These are phyloP conservation scores for Jaculus jaculus DNA, from an alignment of 2,113 vertebrate species.

Conservation along the genomic window DNA sequence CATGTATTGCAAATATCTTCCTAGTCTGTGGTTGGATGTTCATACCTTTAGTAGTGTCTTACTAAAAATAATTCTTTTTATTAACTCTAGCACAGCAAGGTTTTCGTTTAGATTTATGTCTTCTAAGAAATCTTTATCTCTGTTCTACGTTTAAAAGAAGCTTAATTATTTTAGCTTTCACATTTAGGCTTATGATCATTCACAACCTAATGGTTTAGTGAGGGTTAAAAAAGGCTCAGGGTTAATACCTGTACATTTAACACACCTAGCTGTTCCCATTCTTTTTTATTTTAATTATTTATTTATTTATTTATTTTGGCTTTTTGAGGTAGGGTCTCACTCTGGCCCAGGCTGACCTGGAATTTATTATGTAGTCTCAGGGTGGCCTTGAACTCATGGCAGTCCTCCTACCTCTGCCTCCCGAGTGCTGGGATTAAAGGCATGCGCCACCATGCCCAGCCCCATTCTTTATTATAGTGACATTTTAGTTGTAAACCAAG, in stretches of 20 bases:
- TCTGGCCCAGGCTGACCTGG: no score
- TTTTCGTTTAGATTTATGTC: background rate
- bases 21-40: background rate
- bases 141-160: background rate
- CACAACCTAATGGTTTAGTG: conserved; percentile 37
- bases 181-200: background rate
- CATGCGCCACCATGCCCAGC: no score
- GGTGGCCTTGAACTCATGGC: no score
- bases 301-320: no score
- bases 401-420: no score
- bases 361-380: no score
- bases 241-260: conserved; percentile 35
- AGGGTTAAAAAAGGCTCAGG: background rate
- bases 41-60: background rate
- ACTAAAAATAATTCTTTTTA: conserved; percentile 4
- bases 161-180: conserved; percentile 25
- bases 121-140: conserved; percentile 29
- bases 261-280: background rate
- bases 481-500: background rate
- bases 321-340: no score
- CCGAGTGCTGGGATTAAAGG: no score
- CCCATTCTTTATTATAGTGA: background rate
- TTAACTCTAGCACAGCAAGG: background rate
- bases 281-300: no score
- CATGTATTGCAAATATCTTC: background rate